A percentile compares a stretch with the other conserved stretches of the same genome.
Conservation (phyloP, 35 echinoderm and acorn worm species). For the Diadema setosum region DNA sequence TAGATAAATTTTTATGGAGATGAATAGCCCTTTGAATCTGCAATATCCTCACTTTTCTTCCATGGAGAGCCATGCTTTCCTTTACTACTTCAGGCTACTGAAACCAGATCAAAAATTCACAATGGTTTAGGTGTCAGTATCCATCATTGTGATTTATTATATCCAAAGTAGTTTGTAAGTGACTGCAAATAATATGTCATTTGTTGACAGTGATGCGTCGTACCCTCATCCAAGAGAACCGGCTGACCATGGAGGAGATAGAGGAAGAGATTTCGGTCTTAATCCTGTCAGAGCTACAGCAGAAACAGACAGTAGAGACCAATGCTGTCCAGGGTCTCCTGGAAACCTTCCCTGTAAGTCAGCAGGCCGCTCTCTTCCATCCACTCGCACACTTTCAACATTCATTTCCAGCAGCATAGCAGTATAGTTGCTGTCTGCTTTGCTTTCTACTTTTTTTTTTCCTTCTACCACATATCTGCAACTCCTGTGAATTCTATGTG, state of each 20-base stretch:
- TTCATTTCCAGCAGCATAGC: neutral
- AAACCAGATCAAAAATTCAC: no score
- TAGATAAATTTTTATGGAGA: no score
- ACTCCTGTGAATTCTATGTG: neutral
- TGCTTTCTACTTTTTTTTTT: neutral
- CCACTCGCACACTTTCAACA: no score
- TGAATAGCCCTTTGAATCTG: no score
- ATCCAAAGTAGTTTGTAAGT: no score
- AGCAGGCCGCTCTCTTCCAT: no score
- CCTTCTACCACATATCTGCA: neutral
- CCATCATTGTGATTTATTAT: no score
- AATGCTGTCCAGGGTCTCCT: conserved; percentile 36
- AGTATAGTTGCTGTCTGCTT: neutral
- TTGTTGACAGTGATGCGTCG: neutral
- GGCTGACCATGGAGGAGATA: conserved; percentile 33
- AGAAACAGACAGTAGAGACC: conserved; percentile 70
- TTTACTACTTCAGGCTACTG: no score
- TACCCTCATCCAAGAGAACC: conserved; percentile 5
- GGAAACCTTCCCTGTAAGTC: conserved; percentile 14
- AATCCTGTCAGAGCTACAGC: conserved; percentile 76
- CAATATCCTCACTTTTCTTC: no score
- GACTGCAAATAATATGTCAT: no score
- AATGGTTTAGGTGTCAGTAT: no score
- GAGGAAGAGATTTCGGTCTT: conserved; percentile 54
- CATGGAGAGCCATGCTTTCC: no score